These are phyloP conservation scores for Volucella zonaria DNA, from an alignment of 2,888 invertebrate genomes.

Conservation along the genomic window DNA sequence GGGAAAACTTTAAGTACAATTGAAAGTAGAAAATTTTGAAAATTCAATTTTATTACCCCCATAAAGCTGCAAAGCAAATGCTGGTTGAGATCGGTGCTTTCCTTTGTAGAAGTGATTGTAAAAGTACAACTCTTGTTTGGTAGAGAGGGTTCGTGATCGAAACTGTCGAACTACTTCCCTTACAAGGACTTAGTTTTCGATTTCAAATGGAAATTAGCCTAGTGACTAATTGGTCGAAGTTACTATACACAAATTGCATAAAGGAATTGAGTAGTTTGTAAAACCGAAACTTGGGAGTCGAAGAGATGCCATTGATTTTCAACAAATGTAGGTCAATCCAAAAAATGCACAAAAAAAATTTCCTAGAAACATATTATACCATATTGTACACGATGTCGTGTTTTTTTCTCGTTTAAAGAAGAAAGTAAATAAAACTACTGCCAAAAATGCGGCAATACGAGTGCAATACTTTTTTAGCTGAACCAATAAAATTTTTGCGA, in stretches of 20 bases:
- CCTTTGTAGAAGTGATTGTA: neutral
- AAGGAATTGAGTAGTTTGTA: too few species aligned
- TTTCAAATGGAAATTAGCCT: neutral
- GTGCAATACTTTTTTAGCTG: too few species aligned
- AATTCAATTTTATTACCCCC: constrained; percentile 39
- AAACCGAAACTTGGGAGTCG: too few species aligned
- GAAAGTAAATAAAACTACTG: too few species aligned
- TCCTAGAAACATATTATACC: too few species aligned
- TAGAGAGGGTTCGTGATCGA: constrained; percentile 11
- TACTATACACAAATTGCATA: neutral
- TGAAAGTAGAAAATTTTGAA: constrained; percentile 27
- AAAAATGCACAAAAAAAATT: too few species aligned
- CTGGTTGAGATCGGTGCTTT: constrained; percentile 10
- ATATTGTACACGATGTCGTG: too few species aligned
- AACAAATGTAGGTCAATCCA: too few species aligned
- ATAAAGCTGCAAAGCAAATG: constrained; percentile 32
- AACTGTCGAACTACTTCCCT: constrained; percentile 10
- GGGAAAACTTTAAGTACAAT: neutral
- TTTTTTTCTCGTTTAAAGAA: too few species aligned
- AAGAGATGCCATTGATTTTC: too few species aligned
- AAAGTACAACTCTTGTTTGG: neutral
- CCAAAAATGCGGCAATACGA: too few species aligned
- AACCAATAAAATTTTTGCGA: too few species aligned
- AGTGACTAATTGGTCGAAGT: constrained; percentile 21
- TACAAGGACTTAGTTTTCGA: constrained; percentile 1